phyloP scores from a whole-genome alignment of 2,888 invertebrate genomes.

The Latrodectus hesperus region DNA sequence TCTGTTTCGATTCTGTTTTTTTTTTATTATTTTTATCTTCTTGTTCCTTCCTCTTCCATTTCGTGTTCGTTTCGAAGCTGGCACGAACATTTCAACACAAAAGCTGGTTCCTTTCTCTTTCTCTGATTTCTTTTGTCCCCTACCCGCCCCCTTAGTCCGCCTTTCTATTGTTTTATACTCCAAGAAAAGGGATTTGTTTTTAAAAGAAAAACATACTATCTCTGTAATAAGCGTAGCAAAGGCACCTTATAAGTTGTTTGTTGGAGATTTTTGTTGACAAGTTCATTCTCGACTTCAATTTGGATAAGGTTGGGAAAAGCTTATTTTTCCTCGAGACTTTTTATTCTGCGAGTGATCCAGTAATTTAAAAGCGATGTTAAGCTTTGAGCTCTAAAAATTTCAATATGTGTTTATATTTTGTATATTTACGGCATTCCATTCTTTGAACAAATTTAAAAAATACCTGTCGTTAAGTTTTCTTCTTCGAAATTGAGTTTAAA shows the following conservation, averaged over 20 bases:
- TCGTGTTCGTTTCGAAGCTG: conserved; percentile 19
- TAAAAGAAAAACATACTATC: conserved; percentile 31
- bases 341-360: too few relatives aligned
- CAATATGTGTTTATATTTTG: too few relatives aligned
- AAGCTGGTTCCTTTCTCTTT: conserved; percentile 14
- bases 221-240: conserved; percentile 33
- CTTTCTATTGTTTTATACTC: conserved; percentile 50
- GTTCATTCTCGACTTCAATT: conserved; percentile 25
- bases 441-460: too few relatives aligned
- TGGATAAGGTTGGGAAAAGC: conserved; percentile 7
- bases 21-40: conserved; percentile 6
- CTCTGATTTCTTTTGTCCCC: conserved; percentile 1
- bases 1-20: not conserved
- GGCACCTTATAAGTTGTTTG: conserved; percentile 38
- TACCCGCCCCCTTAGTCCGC: not conserved
- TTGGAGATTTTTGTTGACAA: conserved; percentile 34
- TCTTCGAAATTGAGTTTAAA: too few relatives aligned
- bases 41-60: not conserved
- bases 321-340: too few relatives aligned
- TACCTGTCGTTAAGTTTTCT: too few relatives aligned
- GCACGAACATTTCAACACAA: conserved; percentile 43
- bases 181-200: conserved; percentile 37
- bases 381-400: too few relatives aligned
- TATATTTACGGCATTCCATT: too few relatives aligned
- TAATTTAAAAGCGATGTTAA: too few relatives aligned